Evolutionary conservation across 2,113 vertebrate species (phyloP).

Genomic region (Arizona elegans): DNA sequence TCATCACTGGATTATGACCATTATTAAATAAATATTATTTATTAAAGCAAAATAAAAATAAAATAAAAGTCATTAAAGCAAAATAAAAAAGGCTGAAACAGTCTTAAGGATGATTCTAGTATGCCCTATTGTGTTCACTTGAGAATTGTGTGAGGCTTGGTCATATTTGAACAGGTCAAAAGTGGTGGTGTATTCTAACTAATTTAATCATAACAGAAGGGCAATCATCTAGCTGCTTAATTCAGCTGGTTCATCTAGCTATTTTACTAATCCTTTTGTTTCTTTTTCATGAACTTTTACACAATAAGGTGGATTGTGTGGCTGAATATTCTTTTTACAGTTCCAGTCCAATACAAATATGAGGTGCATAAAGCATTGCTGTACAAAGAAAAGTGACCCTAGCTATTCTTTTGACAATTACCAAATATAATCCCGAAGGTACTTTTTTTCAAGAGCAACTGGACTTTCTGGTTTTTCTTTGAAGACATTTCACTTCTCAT

Average conservation of each 20-base stretch:
- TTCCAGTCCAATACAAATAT: not conserved
- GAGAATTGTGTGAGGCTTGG: not conserved
- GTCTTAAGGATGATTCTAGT: not conserved
- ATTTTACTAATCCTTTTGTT: constrained; percentile 23
- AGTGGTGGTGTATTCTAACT: not conserved
- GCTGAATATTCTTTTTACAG: constrained; percentile 1
- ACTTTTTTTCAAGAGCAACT: no score
- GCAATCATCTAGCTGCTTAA: not conserved
- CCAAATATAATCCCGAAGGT: no score
- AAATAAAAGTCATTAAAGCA: not conserved
- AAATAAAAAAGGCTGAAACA: not conserved
- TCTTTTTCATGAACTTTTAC: not conserved
- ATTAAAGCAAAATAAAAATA: not conserved
- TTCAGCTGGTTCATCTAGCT: not conserved
- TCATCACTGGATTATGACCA: not conserved
- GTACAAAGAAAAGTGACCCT: not conserved
- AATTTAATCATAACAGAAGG: not conserved
- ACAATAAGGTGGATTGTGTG: not conserved
- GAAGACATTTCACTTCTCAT: no score
- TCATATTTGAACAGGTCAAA: not conserved
- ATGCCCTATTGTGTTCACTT: not conserved
- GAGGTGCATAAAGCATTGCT: not conserved
- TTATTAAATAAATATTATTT: not conserved
- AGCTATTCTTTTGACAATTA: not conserved
- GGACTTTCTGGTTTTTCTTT: no score